These are phyloP conservation scores for Lumbricus terrestris DNA, from an alignment of 2,888 invertebrate genomes.

Conservation along the genomic window DNA sequence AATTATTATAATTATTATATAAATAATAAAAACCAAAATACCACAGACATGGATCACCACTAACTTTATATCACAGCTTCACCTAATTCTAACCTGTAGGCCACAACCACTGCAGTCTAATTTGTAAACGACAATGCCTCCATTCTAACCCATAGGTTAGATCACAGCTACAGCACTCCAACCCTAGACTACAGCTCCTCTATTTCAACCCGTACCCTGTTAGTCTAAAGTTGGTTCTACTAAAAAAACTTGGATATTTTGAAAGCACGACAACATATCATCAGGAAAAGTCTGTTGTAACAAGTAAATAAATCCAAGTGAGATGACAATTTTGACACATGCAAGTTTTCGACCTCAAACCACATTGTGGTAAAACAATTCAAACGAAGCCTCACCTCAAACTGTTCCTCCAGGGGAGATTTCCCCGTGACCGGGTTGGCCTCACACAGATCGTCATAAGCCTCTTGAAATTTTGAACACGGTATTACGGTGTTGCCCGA, in stretches of 20 bases:
- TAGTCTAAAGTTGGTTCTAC: background rate
- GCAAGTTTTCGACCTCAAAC: background rate
- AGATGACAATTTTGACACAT: too few relatives aligned
- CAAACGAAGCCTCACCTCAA: conserved; percentile 44
- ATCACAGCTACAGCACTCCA: background rate
- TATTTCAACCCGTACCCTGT: too few relatives aligned
- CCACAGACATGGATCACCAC: too few relatives aligned
- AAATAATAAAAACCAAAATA: too few relatives aligned
- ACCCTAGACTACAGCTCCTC: background rate
- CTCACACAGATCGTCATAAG: conserved; percentile 28
- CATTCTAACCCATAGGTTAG: too few relatives aligned
- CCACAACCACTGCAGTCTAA: too few relatives aligned
- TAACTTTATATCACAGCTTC: too few relatives aligned
- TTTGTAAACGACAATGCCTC: too few relatives aligned
- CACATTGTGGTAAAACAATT: background rate
- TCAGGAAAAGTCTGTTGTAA: background rate
- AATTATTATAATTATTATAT: too few relatives aligned
- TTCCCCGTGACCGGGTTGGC: conserved; percentile 48
- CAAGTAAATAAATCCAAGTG: background rate
- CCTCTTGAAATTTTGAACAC: conserved; percentile 34
- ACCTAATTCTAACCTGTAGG: too few relatives aligned
- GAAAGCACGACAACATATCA: background rate
- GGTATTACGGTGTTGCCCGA: conserved; percentile 37
- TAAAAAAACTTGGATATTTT: background rate
- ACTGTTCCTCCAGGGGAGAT: conserved; percentile 52